phyloP scores from a whole-genome alignment of 2,113 vertebrate genomes.

The Serilophus lunatus region DNA sequence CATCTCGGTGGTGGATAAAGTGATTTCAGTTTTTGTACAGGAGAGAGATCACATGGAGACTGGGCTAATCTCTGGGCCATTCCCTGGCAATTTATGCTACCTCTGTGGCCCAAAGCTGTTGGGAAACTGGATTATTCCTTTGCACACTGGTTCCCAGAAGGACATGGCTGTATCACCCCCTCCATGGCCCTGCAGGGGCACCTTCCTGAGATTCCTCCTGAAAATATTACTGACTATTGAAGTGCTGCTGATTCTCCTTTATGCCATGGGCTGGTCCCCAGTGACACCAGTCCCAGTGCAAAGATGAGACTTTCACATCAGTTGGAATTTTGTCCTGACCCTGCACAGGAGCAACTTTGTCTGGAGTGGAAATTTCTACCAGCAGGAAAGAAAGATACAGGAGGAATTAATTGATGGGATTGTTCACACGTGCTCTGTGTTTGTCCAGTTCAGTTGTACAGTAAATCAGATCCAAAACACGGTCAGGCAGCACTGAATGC shows the following conservation, averaged over 20 bases:
- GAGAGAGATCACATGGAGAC: neutral
- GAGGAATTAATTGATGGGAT: neutral
- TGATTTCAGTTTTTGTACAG: neutral
- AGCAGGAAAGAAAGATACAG: neutral
- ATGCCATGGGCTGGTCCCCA: rapidly evolving
- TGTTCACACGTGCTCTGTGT: neutral
- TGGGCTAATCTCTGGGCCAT: neutral
- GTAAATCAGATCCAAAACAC: neutral
- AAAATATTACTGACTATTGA: neutral
- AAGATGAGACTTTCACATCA: neutral
- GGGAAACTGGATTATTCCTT: neutral
- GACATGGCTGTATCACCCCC: neutral
- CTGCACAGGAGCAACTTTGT: neutral
- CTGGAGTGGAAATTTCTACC: neutral
- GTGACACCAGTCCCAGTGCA: neutral
- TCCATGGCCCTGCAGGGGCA: neutral
- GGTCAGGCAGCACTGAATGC: neutral
- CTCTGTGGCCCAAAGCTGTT: neutral
- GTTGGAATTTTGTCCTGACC: neutral
- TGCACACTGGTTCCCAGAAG: neutral
- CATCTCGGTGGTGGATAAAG: neutral
- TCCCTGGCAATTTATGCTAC: neutral
- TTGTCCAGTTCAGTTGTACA: neutral
- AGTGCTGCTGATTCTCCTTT: neutral
- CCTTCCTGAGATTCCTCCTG: neutral